Evolutionary conservation across 2,888 invertebrate species (phyloP).

Genomic region (Lepidochitona cinerea): DNA sequence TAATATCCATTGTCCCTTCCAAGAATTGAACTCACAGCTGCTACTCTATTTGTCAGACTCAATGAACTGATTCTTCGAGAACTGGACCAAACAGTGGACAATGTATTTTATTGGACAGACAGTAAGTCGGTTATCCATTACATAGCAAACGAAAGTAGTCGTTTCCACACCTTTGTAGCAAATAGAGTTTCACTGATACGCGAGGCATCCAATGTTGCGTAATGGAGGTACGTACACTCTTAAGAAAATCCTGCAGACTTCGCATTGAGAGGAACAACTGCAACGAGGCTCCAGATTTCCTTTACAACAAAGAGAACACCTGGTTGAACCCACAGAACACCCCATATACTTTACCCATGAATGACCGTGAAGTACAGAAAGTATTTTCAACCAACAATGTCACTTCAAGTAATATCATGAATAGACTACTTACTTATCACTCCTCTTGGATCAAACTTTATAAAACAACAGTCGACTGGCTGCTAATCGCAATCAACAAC

Average conservation of each 20-base stretch:
- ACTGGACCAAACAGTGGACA: constrained; percentile 9
- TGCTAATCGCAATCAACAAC: neutral
- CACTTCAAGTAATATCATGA: neutral
- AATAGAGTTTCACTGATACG: constrained; percentile 24
- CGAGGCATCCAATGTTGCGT: constrained; percentile 9
- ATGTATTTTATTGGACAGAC: constrained; percentile 16
- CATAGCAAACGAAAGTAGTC: constrained; percentile 12
- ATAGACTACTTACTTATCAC: neutral
- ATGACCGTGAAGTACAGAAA: neutral
- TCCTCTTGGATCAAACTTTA: neutral
- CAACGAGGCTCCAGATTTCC: constrained; percentile 15
- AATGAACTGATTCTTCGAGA: constrained; percentile 11
- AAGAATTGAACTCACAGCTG: constrained; percentile 30
- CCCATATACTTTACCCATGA: neutral
- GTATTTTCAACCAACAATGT: neutral
- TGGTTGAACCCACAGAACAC: neutral
- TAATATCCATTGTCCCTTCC: constrained; percentile 30
- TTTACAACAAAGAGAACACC: constrained; percentile 3
- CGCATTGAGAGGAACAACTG: constrained; percentile 19
- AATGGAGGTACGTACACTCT: constrained; percentile 12
- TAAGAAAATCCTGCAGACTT: constrained; percentile 17
- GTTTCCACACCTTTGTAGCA: constrained; percentile 32
- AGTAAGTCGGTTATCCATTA: constrained; percentile 22
- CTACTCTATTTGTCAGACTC: constrained; percentile 14
- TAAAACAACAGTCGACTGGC: neutral